phyloP scores from a whole-genome alignment of 2,888 invertebrate genomes.

The Drosophila austrosaltans region DNA sequence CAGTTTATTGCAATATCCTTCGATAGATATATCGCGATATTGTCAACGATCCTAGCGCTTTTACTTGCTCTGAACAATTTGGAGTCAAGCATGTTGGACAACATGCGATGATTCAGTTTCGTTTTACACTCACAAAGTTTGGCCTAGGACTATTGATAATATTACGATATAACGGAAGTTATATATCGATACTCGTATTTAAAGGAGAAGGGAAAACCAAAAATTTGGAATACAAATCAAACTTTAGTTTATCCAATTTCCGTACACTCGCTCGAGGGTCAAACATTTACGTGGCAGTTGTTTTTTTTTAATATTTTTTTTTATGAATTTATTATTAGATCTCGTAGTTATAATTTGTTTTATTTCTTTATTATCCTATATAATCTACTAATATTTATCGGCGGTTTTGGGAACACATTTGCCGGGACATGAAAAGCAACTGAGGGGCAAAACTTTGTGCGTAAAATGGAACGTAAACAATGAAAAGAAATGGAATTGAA shows the following conservation, averaged over 20 bases:
- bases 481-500: neutral
- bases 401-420: constrained; percentile 77
- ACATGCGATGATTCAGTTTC: neutral
- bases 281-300: constrained; percentile 75
- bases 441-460: constrained; percentile 57
- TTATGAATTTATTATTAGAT: constrained; percentile 34
- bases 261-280: constrained; percentile 64
- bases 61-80: neutral
- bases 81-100: neutral
- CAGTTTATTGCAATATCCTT: neutral
- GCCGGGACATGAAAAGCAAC: constrained; percentile 53
- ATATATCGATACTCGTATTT: neutral
- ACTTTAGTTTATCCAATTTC: constrained; percentile 42
- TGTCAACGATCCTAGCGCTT: neutral
- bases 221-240: constrained; percentile 5
- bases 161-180: neutral
- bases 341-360: constrained; percentile 54
- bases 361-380: constrained; percentile 59
- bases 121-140: neutral
- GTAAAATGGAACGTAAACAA: constrained; percentile 32
- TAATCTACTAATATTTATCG: constrained; percentile 79
- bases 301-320: constrained; percentile 38
- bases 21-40: neutral
- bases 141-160: neutral
- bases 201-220: neutral